phyloP scores from a whole-genome alignment of 2,888 invertebrate genomes.

The Drosophila nr. fundita region DNA sequence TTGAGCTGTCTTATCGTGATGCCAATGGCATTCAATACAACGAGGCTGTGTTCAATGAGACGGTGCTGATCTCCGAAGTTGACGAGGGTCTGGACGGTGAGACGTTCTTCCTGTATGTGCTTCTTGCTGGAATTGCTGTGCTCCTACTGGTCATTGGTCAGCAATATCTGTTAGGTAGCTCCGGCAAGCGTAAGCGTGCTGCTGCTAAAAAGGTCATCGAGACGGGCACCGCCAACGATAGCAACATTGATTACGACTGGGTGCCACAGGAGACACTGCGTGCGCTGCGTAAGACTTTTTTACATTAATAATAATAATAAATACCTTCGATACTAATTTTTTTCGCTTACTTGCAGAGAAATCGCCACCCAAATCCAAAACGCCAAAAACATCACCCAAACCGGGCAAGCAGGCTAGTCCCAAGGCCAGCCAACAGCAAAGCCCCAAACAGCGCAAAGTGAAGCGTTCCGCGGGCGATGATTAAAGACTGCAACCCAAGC shows the following conservation, averaged over 20 bases:
- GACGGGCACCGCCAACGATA: conserved; percentile 94
- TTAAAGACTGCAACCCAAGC: conserved; percentile 74
- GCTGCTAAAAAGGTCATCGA: conserved; percentile 90
- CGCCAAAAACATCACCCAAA: conserved; percentile 86
- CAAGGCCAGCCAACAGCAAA: conserved; percentile 87
- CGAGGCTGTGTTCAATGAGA: conserved; percentile 99
- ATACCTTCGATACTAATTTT: neutral
- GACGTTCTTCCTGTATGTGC: conserved; percentile 98
- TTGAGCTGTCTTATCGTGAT: conserved; percentile 96
- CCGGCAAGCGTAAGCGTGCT: conserved; percentile 88
- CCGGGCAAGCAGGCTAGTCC: conserved; percentile 86
- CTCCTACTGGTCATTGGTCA: conserved; percentile 95
- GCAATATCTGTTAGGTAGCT: conserved; percentile 93
- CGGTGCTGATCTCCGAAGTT: conserved; percentile 96
- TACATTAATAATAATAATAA: neutral
- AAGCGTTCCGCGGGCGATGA: conserved; percentile 91
- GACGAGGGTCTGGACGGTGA: conserved; percentile 99
- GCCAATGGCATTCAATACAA: conserved; percentile 87
- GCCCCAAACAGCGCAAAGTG: conserved; percentile 91
- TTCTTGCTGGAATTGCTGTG: conserved; percentile 95
- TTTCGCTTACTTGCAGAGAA: conserved; percentile 87
- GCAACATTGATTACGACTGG: conserved; percentile 99
- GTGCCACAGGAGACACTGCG: conserved; percentile 95
- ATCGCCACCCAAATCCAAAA: conserved; percentile 88
- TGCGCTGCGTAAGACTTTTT: conserved; percentile 89